These are phyloP conservation scores for Heliconius hermathena DNA, from an alignment of 1,140 invertebrate species.

Conservation along the genomic window DNA sequence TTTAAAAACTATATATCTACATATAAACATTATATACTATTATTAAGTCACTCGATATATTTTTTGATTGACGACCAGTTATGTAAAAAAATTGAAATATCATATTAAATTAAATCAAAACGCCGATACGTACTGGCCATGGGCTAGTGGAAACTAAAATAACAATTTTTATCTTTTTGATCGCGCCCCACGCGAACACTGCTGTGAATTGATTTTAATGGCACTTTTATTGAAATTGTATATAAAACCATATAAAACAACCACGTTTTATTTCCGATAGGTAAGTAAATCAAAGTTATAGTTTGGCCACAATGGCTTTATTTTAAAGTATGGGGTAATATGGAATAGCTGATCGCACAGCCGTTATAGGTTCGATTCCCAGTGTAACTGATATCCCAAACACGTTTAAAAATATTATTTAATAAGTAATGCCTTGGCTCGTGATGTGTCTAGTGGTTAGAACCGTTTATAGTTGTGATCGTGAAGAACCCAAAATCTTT, in stretches of 20 bases:
- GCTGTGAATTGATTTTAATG: slow-evolving; percentile 7
- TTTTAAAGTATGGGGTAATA: background rate
- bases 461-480: too few species aligned
- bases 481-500: too few species aligned
- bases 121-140: background rate
- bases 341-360: too few species aligned
- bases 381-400: too few species aligned
- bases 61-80: too few species aligned
- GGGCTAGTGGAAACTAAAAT: background rate
- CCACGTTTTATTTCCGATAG: background rate
- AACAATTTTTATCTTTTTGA: slow-evolving; percentile 1
- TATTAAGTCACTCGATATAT: too few species aligned
- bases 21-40: background rate
- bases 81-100: background rate
- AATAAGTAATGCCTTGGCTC: too few species aligned
- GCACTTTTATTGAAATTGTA: background rate
- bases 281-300: slow-evolving; percentile 9
- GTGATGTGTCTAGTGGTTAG: too few species aligned
- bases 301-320: background rate
- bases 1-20: too few species aligned
- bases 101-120: background rate
- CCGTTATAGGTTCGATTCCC: too few species aligned
- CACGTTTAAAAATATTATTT: too few species aligned
- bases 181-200: background rate
- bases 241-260: background rate